Percentiles rank a stretch among this genome's conserved stretches.
phyloP scores from a whole-genome alignment of 2,888 invertebrate species.

The Plemyria rubiginata region DNA sequence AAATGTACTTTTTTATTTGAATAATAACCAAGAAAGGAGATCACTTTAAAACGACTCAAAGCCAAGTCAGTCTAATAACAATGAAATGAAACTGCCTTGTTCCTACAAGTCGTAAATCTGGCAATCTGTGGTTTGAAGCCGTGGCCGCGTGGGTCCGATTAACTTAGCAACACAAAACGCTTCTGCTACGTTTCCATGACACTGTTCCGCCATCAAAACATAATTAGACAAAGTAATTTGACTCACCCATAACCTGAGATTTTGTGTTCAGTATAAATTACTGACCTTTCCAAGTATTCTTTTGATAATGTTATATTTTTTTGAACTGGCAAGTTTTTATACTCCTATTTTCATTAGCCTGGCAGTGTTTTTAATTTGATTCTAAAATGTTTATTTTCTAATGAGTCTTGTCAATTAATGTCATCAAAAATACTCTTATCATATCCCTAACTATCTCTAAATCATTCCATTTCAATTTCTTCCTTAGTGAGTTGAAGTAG shows the following conservation, averaged over 20 bases:
- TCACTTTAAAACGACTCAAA: too few species aligned
- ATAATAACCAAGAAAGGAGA: too few species aligned
- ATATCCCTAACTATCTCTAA: conserved; percentile 4
- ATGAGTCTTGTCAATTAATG: background rate
- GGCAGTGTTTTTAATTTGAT: background rate
- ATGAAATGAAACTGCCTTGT: too few species aligned
- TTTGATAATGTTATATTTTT: conserved; percentile 1
- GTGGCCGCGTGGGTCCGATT: conserved; percentile 13
- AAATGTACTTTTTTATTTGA: too few species aligned
- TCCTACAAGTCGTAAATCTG: background rate
- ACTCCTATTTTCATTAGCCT: background rate
- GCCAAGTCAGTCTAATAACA: background rate
- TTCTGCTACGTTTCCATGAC: conserved; percentile 27
- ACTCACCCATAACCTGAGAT: conserved; percentile 16
- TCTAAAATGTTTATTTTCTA: background rate
- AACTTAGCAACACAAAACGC: conserved; percentile 27
- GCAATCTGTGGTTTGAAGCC: conserved; percentile 22
- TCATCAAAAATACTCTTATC: conserved; percentile 14
- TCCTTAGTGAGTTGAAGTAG: conserved; percentile 15
- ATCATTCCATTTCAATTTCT: conserved; percentile 16
- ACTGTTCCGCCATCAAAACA: conserved; percentile 23
- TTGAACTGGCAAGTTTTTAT: background rate
- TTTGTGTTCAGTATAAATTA: conserved; percentile 9
- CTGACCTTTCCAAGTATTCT: conserved; percentile 4
- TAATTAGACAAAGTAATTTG: conserved; percentile 25